phyloP scores from a whole-genome alignment of 2,888 invertebrate species.

The Liodrosophila aerea region DNA sequence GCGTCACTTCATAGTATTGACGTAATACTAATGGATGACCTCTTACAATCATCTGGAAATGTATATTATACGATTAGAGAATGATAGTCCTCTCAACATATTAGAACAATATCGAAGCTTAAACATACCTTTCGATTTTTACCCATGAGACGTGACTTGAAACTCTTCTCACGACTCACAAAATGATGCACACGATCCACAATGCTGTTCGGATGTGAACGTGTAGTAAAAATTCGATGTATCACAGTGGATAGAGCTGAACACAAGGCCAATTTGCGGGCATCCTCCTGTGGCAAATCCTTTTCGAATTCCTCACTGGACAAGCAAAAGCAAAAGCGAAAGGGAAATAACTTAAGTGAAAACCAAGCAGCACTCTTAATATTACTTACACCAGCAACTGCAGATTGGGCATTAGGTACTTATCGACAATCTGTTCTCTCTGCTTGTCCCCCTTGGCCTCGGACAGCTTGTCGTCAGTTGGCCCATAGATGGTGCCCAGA shows the following conservation, averaged over 20 bases:
- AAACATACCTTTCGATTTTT: constrained; percentile 86
- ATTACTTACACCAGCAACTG: constrained; percentile 86
- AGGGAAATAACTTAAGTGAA: not conserved
- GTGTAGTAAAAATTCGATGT: constrained; percentile 88
- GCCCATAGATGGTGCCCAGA: constrained; percentile 94
- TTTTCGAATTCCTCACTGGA: constrained; percentile 86
- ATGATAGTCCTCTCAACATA: too few relatives aligned
- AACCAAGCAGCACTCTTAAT: not conserved
- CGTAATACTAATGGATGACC: constrained; percentile 95
- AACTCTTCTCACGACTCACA: constrained; percentile 92
- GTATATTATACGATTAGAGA: constrained; percentile 2
- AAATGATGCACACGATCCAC: constrained; percentile 91
- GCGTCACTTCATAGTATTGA: constrained; percentile 93
- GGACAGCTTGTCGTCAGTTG: constrained; percentile 90
- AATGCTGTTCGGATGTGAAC: constrained; percentile 84
- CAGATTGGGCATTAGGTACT: constrained; percentile 88
- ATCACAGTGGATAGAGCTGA: constrained; percentile 92
- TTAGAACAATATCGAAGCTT: too few relatives aligned
- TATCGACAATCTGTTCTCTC: constrained; percentile 90
- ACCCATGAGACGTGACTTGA: constrained; percentile 87
- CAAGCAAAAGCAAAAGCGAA: too few relatives aligned
- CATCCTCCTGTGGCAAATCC: constrained; percentile 84
- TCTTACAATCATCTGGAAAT: constrained; percentile 87
- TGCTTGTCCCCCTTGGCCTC: constrained; percentile 91
- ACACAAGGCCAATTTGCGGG: constrained; percentile 86